These are phyloP conservation scores for Coregonus clupeaformis DNA, from an alignment of 2,113 vertebrate genomes.

Conservation along the genomic window DNA sequence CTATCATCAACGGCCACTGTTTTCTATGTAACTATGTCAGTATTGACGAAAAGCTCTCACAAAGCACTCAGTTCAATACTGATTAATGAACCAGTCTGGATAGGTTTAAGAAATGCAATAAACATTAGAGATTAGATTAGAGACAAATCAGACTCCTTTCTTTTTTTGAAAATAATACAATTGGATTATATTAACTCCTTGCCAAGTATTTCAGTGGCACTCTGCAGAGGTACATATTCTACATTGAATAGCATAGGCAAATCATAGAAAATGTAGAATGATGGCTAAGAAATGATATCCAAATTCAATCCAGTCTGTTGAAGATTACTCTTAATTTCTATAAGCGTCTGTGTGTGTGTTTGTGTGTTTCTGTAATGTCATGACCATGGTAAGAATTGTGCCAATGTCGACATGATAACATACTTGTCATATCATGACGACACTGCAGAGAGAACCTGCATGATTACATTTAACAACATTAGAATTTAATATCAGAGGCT, in stretches of 20 bases:
- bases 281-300: too few relatives aligned
- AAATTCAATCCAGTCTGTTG: too few relatives aligned
- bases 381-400: conserved; percentile 6
- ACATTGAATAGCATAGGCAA: too few relatives aligned
- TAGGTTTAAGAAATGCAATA: conserved; percentile 49
- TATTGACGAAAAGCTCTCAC: conserved; percentile 56
- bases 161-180: background rate
- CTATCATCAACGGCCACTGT: conserved; percentile 37
- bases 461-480: background rate
- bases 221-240: background rate
- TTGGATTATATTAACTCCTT: background rate
- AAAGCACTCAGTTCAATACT: conserved; percentile 53
- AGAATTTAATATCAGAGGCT: conserved; percentile 7
- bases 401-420: conserved; percentile 18
- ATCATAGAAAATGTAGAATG: too few relatives aligned
- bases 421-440: conserved; percentile 26
- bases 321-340: too few relatives aligned
- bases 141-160: background rate
- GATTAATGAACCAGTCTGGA: conserved; percentile 40
- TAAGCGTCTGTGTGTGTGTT: background rate
- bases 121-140: conserved; percentile 64
- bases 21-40: conserved; percentile 40
- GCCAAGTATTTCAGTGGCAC: background rate
- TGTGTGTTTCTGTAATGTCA: background rate
- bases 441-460: conserved; percentile 19